Percentiles rank a stretch among this genome's conserved stretches.
Evolutionary conservation across 2,797 vertebrate species (phyloP).

Genomic region (Emydoidea blandingii): DNA sequence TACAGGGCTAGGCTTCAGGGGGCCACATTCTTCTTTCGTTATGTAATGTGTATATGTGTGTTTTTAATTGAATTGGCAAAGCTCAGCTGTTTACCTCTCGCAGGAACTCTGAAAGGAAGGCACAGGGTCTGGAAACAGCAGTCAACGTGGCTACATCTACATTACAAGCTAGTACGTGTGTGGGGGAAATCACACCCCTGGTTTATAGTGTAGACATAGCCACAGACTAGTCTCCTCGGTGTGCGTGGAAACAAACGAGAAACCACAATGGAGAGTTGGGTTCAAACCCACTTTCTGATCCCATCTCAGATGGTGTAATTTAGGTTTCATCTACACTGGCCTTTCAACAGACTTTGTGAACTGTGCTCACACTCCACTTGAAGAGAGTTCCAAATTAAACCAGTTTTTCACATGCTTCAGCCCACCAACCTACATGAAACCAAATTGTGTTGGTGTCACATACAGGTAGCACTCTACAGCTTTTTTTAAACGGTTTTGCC

Average conservation of each 20-base stretch:
- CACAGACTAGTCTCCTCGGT: conserved; percentile 6
- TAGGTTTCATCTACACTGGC: background rate
- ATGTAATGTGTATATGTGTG: background rate
- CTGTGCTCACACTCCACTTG: fast-evolving
- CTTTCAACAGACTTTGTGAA: background rate
- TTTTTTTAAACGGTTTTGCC: background rate
- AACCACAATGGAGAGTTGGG: background rate
- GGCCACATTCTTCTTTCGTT: background rate
- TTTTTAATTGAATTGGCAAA: conserved; percentile 35
- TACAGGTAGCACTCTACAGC: background rate
- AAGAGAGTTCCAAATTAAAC: background rate
- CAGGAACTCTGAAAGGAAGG: background rate
- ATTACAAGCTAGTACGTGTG: too few relatives aligned
- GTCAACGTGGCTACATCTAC: background rate
- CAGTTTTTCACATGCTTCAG: conserved; percentile 4
- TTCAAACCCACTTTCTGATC: background rate
- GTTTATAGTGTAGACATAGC: background rate
- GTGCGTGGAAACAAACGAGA: conserved; percentile 19
- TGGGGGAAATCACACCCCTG: background rate
- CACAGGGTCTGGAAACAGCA: conserved; percentile 16
- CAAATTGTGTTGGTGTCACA: background rate
- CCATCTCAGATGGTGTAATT: background rate
- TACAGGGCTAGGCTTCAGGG: background rate
- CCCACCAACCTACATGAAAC: background rate
- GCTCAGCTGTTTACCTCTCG: conserved; percentile 19